Percentiles rank a stretch among this genome's conserved stretches.
These are phyloP conservation scores for Drosophila merina DNA, from an alignment of 2,888 invertebrate species.

Conservation along the genomic window DNA sequence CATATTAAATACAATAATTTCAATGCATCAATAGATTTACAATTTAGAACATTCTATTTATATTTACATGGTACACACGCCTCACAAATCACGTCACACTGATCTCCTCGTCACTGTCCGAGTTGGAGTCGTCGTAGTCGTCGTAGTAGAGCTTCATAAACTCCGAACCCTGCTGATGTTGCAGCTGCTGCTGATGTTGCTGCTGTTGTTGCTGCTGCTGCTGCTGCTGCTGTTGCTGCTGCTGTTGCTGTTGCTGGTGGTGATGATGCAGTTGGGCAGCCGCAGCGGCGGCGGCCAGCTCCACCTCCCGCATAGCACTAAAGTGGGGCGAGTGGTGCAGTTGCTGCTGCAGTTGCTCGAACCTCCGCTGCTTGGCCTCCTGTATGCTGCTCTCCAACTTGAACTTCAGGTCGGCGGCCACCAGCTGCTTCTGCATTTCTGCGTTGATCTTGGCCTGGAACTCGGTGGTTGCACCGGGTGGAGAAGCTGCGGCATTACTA, in stretches of 20 bases:
- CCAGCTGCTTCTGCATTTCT: constrained; percentile 83
- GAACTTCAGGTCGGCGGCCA: constrained; percentile 82
- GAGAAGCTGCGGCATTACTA: constrained; percentile 75
- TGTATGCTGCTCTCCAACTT: constrained; percentile 81
- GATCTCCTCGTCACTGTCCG: constrained; percentile 92
- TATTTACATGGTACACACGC: constrained; percentile 57
- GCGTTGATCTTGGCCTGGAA: constrained; percentile 83
- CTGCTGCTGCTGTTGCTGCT: constrained; percentile 74
- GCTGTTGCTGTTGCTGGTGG: constrained; percentile 77
- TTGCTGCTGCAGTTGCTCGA: constrained; percentile 70
- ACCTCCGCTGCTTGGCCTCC: constrained; percentile 78
- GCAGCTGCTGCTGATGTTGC: constrained; percentile 51
- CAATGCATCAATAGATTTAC: constrained; percentile 61
- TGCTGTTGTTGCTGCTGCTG: constrained; percentile 74
- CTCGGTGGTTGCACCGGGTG: constrained; percentile 71
- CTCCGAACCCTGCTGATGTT: constrained; percentile 76
- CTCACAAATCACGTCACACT: constrained; percentile 91
- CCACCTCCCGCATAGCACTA: constrained; percentile 70
- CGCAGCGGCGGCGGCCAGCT: constrained; percentile 66
- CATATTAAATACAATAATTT: constrained; percentile 58
- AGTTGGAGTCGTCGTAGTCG: constrained; percentile 85
- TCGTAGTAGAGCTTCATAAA: constrained; percentile 84
- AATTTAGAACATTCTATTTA: constrained; percentile 57
- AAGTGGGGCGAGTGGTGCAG: constrained; percentile 69
- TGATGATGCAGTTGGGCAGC: constrained; percentile 79